phyloP scores from a whole-genome alignment of 2,113 vertebrate genomes.

The Dipodomys merriami region DNA sequence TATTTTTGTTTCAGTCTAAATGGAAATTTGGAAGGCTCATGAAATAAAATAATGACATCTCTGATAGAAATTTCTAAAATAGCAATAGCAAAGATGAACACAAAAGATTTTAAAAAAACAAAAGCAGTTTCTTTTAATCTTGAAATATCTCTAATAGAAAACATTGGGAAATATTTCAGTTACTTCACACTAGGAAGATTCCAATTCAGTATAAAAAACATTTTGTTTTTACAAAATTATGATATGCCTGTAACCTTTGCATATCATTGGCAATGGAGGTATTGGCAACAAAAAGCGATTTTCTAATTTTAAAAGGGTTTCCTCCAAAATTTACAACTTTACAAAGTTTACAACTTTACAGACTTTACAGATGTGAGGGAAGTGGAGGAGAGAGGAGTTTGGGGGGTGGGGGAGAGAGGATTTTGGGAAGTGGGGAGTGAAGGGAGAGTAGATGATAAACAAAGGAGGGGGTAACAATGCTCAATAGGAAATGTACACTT shows the following conservation, averaged over 20 bases:
- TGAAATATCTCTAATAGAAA: not conserved
- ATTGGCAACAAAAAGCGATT: not conserved
- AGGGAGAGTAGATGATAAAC: no score
- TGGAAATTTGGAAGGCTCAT: not conserved
- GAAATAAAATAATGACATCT: constrained; percentile 4
- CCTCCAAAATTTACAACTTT: no score
- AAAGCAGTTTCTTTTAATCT: not conserved
- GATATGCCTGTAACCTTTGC: not conserved
- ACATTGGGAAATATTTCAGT: not conserved
- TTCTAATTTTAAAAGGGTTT: not conserved
- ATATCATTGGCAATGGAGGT: not conserved
- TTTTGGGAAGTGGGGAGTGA: no score
- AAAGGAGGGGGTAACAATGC: no score
- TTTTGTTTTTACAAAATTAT: not conserved
- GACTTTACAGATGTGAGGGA: no score
- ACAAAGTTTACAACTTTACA: no score
- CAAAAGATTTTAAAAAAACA: not conserved
- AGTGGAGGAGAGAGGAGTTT: no score
- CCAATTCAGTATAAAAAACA: not conserved
- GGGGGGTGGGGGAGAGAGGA: no score
- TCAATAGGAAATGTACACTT: no score
- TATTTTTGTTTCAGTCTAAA: not conserved
- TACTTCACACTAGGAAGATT: no score
- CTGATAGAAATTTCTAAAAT: not conserved
- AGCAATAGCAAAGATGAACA: not conserved